Conservation (phyloP, 2,113 vertebrate genomes). For the Ceyx melanurus region DNA sequence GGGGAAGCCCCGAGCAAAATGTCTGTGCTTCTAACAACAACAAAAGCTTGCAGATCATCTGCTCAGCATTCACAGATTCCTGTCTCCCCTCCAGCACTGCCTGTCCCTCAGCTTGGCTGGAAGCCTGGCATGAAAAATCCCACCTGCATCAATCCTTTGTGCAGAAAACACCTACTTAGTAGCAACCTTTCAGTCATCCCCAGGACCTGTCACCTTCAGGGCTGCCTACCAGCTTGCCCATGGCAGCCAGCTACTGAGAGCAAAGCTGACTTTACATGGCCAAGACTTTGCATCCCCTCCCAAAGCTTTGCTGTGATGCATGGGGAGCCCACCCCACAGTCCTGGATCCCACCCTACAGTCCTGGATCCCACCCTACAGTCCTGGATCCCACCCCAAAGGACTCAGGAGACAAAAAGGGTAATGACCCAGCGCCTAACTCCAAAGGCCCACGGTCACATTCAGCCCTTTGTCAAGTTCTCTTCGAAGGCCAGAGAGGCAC, state of each 20-base stretch:
- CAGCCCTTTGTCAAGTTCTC: not conserved
- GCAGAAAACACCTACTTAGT: not conserved
- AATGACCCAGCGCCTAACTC: not conserved
- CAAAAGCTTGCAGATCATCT: not conserved
- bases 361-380: not conserved
- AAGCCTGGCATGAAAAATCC: not conserved
- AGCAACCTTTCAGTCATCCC: not conserved
- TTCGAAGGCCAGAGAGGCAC: not conserved
- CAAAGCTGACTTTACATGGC: not conserved
- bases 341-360: not conserved
- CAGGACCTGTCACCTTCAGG: not conserved
- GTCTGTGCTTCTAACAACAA: not conserved
- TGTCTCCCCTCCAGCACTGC: not conserved
- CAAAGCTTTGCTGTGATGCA: accelerated
- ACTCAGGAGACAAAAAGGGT: not conserved
- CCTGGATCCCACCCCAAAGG: not conserved
- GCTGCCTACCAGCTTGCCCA: accelerated
- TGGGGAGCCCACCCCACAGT: not conserved
- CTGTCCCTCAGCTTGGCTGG: not conserved
- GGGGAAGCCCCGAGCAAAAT: not conserved
- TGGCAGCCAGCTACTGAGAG: not conserved
- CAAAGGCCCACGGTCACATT: accelerated
- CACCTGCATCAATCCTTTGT: not conserved
- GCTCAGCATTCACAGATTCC: not conserved
- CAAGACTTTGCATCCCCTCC: not conserved